phyloP scores from a whole-genome alignment of 2,888 invertebrate genomes.

The Mesorhabditis sp. region DNA sequence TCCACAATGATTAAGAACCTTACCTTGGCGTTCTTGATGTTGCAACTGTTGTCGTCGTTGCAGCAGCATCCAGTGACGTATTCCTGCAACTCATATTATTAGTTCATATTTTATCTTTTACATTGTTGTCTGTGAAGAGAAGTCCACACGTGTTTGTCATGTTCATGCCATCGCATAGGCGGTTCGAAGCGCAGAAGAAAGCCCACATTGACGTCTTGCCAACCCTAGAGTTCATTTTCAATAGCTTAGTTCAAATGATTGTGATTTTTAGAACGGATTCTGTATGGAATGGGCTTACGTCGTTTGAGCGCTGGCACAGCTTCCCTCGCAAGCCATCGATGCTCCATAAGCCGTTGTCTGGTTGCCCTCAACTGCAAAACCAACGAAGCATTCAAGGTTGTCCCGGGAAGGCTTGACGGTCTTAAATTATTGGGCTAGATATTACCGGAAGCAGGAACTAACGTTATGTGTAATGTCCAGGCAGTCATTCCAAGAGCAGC shows the following conservation, averaged over 20 bases:
- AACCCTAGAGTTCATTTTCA: neutral
- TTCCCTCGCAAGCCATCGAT: neutral
- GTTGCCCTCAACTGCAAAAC: neutral
- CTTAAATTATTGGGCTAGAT: too few relatives aligned
- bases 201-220: neutral
- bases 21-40: constrained; percentile 2
- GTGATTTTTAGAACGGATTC: neutral
- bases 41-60: constrained; percentile 15
- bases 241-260: neutral
- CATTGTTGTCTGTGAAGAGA: neutral
- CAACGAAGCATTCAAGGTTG: neutral
- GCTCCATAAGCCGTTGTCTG: neutral
- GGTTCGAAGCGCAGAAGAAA: neutral
- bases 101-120: neutral
- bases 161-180: neutral
- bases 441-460: neutral
- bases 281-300: neutral
- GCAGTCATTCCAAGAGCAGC: constrained; percentile 32
- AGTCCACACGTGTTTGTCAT: neutral
- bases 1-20: neutral
- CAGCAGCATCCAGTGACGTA: constrained; percentile 33
- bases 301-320: constrained; percentile 5
- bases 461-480: constrained; percentile 25
- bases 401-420: neutral
- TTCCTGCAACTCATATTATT: neutral